Evolutionary conservation across 2,888 invertebrate genomes (phyloP).

Genomic region (Cinara cedri): DNA sequence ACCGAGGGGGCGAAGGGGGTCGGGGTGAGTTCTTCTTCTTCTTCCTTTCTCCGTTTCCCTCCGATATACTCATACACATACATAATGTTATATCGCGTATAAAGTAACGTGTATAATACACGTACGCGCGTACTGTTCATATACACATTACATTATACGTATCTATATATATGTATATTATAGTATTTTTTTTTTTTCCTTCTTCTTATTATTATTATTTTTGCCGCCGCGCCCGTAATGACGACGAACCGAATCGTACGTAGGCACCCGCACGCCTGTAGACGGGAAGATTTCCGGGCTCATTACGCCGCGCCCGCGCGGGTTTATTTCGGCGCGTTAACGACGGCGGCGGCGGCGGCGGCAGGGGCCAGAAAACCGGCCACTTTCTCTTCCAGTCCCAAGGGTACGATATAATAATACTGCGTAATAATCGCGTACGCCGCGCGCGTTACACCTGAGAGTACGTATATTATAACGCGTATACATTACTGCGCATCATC

Average conservation of each 20-base stretch:
- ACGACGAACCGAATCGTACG: conserved; percentile 51
- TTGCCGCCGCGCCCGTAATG: conserved; percentile 33
- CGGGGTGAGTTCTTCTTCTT: no score
- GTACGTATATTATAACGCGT: background rate
- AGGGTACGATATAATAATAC: conserved; percentile 6
- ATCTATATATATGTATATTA: background rate
- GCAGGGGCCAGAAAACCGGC: conserved; percentile 18
- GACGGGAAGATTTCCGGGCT: conserved; percentile 56
- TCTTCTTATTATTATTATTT: no score
- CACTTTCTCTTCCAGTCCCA: conserved; percentile 37
- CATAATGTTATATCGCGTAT: no score
- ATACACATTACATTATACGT: conserved; percentile 30
- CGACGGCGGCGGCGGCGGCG: conserved; percentile 12
- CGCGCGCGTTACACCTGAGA: conserved; percentile 29
- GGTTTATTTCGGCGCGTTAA: conserved; percentile 52
- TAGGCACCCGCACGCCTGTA: no score
- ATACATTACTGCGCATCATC: no score
- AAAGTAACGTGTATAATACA: no score
- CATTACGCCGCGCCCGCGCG: conserved; percentile 30
- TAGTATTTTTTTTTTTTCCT: conserved; percentile 10
- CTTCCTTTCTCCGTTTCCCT: background rate
- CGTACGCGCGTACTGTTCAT: conserved; percentile 31
- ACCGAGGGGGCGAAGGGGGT: no score
- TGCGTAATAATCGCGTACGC: conserved; percentile 27
- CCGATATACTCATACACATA: background rate